Base-by-base conservation (phyloP, 2,113 vertebrate species). In the Tragulus kanchil region DNA sequence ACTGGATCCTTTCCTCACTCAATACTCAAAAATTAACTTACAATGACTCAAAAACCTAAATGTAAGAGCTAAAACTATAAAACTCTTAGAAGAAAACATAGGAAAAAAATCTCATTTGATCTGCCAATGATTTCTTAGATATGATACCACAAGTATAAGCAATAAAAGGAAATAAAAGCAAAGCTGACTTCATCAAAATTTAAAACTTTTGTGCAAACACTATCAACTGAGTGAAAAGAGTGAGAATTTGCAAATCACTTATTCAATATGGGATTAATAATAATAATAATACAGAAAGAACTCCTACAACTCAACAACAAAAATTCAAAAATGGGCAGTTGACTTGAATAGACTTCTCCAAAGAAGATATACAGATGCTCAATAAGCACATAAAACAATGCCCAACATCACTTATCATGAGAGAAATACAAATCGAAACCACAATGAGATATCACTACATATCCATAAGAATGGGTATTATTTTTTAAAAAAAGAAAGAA, bases 381-480 rank as follows among this genome's bases (percentile, higher is more conserved):
- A 61, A 31, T 50, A 89, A 50, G 36, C 52, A 71, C 52, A 59
- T 71, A 31, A 59, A 89, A 50, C 19, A 13, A 89, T 75, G 42
- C 26, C 48, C 69, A 77, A 77, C 42, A 62, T 59, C 69, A 89
- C 42, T 89, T n/a, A 23, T 25, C 31, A 54, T 64, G 86, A 82
- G 26, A 45, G 64, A 85, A 86, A 71, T 73, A 42, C 14, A 93
- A 89, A 73, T 56, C 50, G 89, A 96, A 96, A 75, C 36, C 65
- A 73, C 36, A 81, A 85, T 42, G 65, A 96, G 61, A 19, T 54
- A 67, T 14, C 48, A 58, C 6, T 50, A 90, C 64, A 90, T 3
- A 67, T 48, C 13, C 31, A 86, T 6, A 56, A 87, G 45, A 59
- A 93, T 50, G 54, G n/a, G 26, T 83, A 88, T 31, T 85, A 82